A percentile compares a stretch with the other conserved stretches of the same genome.
Evolutionary conservation across 64 coral and sea anemone species (phyloP).

Genomic region (Pachyseris speciosa): DNA sequence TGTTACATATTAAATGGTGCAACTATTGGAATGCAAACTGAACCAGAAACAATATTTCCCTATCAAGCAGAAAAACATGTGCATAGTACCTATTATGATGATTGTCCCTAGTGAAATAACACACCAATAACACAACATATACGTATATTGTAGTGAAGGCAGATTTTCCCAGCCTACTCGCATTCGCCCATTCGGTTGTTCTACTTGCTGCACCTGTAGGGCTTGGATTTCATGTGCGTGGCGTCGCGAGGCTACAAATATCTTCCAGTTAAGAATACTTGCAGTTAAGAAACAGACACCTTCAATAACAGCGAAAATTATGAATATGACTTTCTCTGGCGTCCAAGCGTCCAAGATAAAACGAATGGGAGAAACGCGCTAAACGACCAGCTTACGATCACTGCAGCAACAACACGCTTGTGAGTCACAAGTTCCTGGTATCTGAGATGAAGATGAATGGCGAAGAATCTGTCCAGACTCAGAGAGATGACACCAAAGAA

Average conservation of each 20-base stretch:
- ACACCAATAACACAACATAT: conserved; percentile 6
- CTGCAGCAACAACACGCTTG: neutral
- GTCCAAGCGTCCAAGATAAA: too few species aligned
- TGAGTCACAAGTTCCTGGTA: too few species aligned
- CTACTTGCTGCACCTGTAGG: neutral
- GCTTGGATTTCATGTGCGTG: neutral
- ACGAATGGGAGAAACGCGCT: neutral
- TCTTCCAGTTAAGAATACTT: neutral
- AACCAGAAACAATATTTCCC: too few species aligned
- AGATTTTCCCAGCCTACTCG: neutral
- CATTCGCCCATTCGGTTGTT: neutral
- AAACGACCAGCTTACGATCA: neutral
- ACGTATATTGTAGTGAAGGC: neutral
- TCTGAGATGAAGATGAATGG: too few species aligned
- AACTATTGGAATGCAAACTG: too few species aligned
- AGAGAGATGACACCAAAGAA: too few species aligned
- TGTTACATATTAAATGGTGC: too few species aligned
- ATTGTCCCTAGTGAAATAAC: too few species aligned
- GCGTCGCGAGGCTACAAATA: neutral
- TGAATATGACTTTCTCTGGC: neutral
- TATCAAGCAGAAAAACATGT: too few species aligned
- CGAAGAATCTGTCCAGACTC: neutral
- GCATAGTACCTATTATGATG: too few species aligned
- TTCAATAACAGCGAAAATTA: neutral
- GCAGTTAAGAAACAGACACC: neutral